Evolutionary conservation across 2,113 vertebrate species (phyloP), one percentile per base, ranked within the genome.

Genomic region (Amblyornis subalaris): DNA sequence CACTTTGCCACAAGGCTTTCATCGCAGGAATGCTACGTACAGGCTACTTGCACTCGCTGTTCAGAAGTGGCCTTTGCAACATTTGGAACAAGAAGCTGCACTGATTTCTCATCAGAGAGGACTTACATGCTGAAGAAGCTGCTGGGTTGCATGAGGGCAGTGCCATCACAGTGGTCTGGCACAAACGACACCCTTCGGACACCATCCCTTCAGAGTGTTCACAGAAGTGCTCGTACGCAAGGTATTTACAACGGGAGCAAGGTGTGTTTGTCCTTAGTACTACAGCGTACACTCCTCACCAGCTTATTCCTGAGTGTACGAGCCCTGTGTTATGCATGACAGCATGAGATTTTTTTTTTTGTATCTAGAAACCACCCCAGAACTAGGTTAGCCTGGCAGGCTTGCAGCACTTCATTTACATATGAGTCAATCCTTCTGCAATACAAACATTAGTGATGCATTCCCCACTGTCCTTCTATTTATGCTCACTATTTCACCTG

Each of bases 381-480:
- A 95, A 97, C 29, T 95, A 89, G 93, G 94, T 96, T 96, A 96
- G 88, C 89, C 91, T 73, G 78, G 88, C 91, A 96, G 89, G 87
- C 87, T 93, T 89, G 89, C 81, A 94, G 89, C 91, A 54, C 71
- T 88, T 95, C 71, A 96, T 97, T 96, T 97, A 94, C 87, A 95
- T 96, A 96, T 95, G 96, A 96, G 94, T 97, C 96, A 97, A 85
- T 94, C 89, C 91, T 95, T 70, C 93, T 95, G 96, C 93, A 95
- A 96, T 88, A 94, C 94, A 93, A 95, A 96, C 94, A 96, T 85
- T 70, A 93, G 78, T 60, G 71, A 95, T 97, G 89, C 91, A 90
- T 94, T 97, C 93, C 91, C 89, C 93, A 83, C 93, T 96, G 96
- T 95, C 94, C 93, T 95, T 92, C 93, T 97, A 97, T 95, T 95